These are phyloP conservation scores for Asobara japonica DNA, from an alignment of 1,140 invertebrate species.

Conservation along the genomic window DNA sequence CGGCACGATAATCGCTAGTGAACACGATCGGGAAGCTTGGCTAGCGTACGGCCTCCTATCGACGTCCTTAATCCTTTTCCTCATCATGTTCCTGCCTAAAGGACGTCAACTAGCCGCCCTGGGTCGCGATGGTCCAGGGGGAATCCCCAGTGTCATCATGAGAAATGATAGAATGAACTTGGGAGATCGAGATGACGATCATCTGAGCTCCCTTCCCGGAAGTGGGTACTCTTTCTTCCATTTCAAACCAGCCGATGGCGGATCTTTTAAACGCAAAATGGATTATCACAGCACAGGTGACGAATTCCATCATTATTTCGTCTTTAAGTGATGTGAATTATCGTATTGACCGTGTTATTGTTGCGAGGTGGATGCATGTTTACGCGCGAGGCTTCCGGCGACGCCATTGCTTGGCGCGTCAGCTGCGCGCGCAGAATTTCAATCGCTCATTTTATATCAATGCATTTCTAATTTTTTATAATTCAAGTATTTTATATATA, in stretches of 20 bases:
- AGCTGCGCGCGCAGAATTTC: no score
- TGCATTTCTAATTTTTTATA: no score
- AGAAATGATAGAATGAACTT: conserved; percentile 46
- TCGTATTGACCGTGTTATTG: no score
- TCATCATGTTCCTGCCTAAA: conserved; percentile 94
- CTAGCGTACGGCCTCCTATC: conserved; percentile 86
- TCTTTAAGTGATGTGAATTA: no score
- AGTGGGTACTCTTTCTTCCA: conserved; percentile 90
- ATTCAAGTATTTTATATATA: no score
- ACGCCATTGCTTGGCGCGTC: no score
- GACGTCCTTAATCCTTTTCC: conserved; percentile 84
- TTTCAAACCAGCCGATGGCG: conserved; percentile 82
- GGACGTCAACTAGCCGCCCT: conserved; percentile 89
- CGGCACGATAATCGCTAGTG: conserved; percentile 74
- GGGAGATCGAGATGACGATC: conserved; percentile 65
- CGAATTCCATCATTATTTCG: no score
- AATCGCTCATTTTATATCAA: no score
- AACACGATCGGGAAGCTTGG: conserved; percentile 85
- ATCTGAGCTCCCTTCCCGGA: conserved; percentile 81
- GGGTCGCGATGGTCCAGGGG: conserved; percentile 73
- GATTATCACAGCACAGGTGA: conserved; percentile 59
- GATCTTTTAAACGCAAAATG: conserved; percentile 73
- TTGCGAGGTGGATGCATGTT: no score
- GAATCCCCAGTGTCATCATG: conserved; percentile 38
- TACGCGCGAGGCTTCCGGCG: no score